These are phyloP conservation scores for Cheilosia impressa DNA, from an alignment of 2,888 invertebrate genomes.

Conservation along the genomic window DNA sequence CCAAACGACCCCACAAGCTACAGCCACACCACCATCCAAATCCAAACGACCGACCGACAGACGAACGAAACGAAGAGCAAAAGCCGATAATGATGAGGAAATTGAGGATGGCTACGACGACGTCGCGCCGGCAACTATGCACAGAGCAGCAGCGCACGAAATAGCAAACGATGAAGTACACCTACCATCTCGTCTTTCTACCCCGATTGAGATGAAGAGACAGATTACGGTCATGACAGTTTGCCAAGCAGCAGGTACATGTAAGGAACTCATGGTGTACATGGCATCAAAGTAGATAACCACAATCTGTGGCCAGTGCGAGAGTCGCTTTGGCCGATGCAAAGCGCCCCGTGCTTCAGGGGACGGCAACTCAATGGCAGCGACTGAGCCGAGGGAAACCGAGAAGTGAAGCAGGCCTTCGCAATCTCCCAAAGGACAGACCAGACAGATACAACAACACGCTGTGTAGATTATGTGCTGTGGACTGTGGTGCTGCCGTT, in stretches of 20 bases:
- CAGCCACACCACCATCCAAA: neutral
- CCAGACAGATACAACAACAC: slow-evolving; percentile 30
- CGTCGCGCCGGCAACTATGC: slow-evolving; percentile 35
- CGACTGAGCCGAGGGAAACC: slow-evolving; percentile 40
- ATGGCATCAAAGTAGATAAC: slow-evolving; percentile 12
- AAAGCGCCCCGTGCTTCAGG: slow-evolving; percentile 6
- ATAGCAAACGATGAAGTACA: slow-evolving; percentile 24
- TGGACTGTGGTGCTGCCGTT: slow-evolving; percentile 40
- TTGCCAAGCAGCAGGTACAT: slow-evolving; percentile 18
- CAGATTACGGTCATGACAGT: slow-evolving; percentile 53
- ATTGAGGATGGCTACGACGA: slow-evolving; percentile 22
- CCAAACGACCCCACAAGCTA: slow-evolving; percentile 21
- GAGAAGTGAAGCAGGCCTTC: slow-evolving; percentile 68
- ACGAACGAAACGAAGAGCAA: slow-evolving; percentile 2
- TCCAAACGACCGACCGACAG: slow-evolving; percentile 4
- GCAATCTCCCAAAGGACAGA: slow-evolving; percentile 55
- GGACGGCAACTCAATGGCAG: slow-evolving; percentile 1
- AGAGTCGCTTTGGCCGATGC: neutral
- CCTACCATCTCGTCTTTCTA: slow-evolving; percentile 59
- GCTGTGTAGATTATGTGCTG: slow-evolving; percentile 38
- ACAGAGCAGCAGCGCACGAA: neutral
- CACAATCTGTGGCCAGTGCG: neutral
- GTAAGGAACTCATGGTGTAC: slow-evolving; percentile 1
- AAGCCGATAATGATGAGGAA: slow-evolving; percentile 22
- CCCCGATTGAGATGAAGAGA: slow-evolving; percentile 31